Base-by-base conservation (phyloP, 2,888 invertebrate species). In the Mythimna loreyi region DNA sequence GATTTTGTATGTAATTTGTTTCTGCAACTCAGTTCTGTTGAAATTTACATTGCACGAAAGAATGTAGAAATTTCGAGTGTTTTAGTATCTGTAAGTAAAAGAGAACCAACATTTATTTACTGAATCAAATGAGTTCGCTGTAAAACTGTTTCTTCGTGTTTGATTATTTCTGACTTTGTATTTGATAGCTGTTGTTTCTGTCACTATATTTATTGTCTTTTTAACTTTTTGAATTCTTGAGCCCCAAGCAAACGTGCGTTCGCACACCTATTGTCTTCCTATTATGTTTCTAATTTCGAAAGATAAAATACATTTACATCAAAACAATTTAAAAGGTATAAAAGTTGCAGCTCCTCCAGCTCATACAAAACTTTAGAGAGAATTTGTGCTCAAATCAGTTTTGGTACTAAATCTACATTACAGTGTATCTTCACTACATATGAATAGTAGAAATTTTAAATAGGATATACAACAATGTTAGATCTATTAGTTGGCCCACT, bases 1-100 rank as follows among this genome's bases (percentile, higher is more conserved):
- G 64, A 67, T 57, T 80, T 80, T 56, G 62, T 49, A 78, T 78
- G 50, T 67, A 69, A 79, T 80, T 79, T 30, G 56, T 75, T 80
- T 69, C 58, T 75, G 53, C 65, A 50, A 74, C 45, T 53, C 8
- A 16, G 16, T 33, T 47, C 30, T 53, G 36, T 59, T 16, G 28
- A 58, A 57, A 55, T 55, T 19, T 45, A 28, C 19, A n/a, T 40
- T 57, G 40, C 25, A 28, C n/a, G 53, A 63, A 60, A 61, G 16
- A 56, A 52, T n/a, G 28, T 58, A 53, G 13, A 21, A 53, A 59
- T 77, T 71, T 71, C 11, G 16, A 40, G 43, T 63, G 55, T 56
- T 73, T 53, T 43, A 45, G 43, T 64, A 25, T 21, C 7, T 56
- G 23, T 72, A 60, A 47, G 23, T 69, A 69, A 56, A 56, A 50